Evolutionary conservation across 2,797 vertebrate genomes (phyloP).

Genomic region (Scleropages formosus): DNA sequence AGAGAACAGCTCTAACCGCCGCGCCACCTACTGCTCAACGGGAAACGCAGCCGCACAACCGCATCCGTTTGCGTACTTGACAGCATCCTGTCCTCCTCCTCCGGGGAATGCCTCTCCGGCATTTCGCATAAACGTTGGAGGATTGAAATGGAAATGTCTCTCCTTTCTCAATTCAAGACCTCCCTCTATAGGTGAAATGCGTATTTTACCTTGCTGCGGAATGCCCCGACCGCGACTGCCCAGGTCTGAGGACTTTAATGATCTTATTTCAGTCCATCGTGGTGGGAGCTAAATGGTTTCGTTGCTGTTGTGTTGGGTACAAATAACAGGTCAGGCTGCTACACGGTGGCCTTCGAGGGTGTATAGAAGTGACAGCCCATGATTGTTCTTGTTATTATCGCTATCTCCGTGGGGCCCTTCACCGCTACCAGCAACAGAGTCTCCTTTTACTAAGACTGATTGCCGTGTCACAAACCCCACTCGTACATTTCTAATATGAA

Average conservation of each 20-base stretch:
- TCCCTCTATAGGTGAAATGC: background rate
- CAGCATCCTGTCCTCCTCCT: no score
- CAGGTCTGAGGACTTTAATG: background rate
- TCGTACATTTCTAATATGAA: background rate
- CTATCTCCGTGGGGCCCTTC: background rate
- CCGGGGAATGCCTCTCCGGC: no score
- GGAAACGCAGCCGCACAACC: no score
- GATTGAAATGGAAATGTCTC: background rate
- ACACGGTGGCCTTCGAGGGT: background rate
- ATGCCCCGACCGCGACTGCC: background rate
- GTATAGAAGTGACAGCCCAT: no score
- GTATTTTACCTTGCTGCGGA: background rate
- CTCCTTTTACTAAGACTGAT: background rate
- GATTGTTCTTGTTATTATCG: background rate
- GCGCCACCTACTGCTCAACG: no score
- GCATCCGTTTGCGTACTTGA: no score
- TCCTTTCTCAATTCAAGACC: background rate
- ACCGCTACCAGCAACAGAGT: background rate
- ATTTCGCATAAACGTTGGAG: no score
- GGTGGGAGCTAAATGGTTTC: background rate
- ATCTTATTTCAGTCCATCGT: no score
- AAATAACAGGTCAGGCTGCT: background rate
- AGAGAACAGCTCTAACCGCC: no score
- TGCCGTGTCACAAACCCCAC: background rate
- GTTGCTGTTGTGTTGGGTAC: background rate